These are phyloP conservation scores for Characodon lateralis DNA, from an alignment of 2,797 vertebrate genomes.

Conservation along the genomic window DNA sequence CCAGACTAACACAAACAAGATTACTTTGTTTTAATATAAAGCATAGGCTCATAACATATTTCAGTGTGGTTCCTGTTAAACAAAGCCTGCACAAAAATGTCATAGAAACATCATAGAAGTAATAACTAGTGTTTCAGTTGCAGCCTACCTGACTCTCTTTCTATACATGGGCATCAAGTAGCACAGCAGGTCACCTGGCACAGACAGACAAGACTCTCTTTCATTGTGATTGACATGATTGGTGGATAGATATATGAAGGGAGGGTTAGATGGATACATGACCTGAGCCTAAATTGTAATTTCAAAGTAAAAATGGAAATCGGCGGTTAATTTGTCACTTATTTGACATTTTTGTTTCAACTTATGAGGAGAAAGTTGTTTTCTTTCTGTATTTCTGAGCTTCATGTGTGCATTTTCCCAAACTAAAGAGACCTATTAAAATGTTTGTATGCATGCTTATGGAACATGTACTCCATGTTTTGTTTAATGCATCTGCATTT, in stretches of 20 bases:
- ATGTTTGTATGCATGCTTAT: neutral
- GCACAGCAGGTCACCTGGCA: neutral
- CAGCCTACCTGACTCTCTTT: too few relatives aligned
- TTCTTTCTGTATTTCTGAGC: neutral
- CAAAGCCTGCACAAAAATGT: too few relatives aligned
- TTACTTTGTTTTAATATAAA: neutral
- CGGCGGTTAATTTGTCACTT: neutral
- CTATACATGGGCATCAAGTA: neutral
- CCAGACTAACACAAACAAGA: too few relatives aligned
- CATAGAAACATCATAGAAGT: neutral
- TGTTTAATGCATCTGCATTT: constrained; percentile 14
- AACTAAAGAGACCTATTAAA: neutral
- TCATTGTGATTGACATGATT: neutral
- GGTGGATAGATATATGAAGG: neutral
- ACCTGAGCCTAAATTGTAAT: neutral
- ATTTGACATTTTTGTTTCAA: neutral
- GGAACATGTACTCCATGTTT: constrained; percentile 26
- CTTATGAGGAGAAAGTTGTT: neutral
- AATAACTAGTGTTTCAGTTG: neutral
- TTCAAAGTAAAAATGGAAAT: neutral
- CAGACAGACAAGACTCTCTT: neutral
- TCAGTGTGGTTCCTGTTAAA: too few relatives aligned
- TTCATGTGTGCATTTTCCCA: neutral
- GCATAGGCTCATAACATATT: too few relatives aligned
- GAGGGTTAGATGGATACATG: neutral